Conservation (phyloP, 2,113 vertebrate species). For the Callopanchax toddi region DNA sequence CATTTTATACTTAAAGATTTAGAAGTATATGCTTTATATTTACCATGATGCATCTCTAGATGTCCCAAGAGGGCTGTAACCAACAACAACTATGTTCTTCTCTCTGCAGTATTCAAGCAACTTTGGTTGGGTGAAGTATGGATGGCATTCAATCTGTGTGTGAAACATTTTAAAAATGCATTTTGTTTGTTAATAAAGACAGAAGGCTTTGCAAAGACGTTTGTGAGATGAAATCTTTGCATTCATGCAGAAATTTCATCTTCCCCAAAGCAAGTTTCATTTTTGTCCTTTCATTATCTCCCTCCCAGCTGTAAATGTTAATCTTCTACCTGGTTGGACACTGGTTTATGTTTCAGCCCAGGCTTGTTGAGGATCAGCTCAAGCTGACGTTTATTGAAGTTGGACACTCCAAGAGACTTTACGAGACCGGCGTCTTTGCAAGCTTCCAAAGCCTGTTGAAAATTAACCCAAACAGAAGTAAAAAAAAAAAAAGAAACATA, state of each 20-base stretch:
- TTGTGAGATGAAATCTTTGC: no score
- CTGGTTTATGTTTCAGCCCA: slow-evolving; percentile 90
- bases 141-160: slow-evolving; percentile 90
- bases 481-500: background rate
- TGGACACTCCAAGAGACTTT: slow-evolving; percentile 92
- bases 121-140: slow-evolving; percentile 92
- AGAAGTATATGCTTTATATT: no score
- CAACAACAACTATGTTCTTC: slow-evolving; percentile 87
- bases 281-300: background rate
- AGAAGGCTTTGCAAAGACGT: no score
- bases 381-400: slow-evolving; percentile 93
- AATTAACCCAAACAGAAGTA: background rate
- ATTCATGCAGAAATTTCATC: background rate
- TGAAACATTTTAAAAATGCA: background rate
- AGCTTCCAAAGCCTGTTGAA: slow-evolving; percentile 87
- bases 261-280: background rate
- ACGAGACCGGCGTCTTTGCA: slow-evolving; percentile 93
- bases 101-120: slow-evolving; percentile 86
- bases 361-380: slow-evolving; percentile 93
- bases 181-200: background rate
- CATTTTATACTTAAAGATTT: no score
- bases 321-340: slow-evolving; percentile 87
- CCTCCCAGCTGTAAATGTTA: background rate
- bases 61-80: slow-evolving; percentile 91
- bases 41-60: slow-evolving; percentile 86